Percentiles rank a stretch among this genome's conserved stretches.
These are phyloP conservation scores for Bos javanicus DNA, from an alignment of 2,113 vertebrate species.

Conservation along the genomic window DNA sequence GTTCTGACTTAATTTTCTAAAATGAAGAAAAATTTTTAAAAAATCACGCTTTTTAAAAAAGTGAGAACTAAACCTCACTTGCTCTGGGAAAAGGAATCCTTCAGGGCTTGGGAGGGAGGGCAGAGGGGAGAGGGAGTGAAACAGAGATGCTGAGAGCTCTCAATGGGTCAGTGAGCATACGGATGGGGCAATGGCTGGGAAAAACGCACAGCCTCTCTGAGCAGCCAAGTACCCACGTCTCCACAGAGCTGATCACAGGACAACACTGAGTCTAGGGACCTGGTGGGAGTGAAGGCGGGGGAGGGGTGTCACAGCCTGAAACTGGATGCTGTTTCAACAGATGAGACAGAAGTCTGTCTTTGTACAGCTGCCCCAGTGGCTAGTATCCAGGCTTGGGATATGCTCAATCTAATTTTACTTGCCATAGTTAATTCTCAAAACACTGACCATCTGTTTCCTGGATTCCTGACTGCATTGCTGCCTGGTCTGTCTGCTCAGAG, in stretches of 20 bases:
- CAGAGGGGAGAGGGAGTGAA: not conserved
- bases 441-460: constrained; percentile 63
- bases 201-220: not conserved
- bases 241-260: not conserved
- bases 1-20: not conserved
- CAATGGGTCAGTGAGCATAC: too few relatives aligned
- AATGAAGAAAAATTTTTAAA: not conserved
- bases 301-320: not conserved
- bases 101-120: not conserved
- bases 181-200: not conserved
- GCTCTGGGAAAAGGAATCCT: not conserved
- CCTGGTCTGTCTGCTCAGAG: not conserved
- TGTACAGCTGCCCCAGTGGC: not conserved
- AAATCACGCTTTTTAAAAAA: not conserved
- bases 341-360: not conserved
- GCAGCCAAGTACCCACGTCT: not conserved
- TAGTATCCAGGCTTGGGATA: constrained; percentile 11
- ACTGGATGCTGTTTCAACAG: not conserved
- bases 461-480: not conserved
- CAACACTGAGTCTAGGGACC: not conserved
- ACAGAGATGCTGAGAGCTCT: not conserved
- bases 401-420: constrained; percentile 46
- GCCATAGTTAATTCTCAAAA: constrained; percentile 48
- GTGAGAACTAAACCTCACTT: not conserved
- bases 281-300: not conserved